Evolutionary conservation across 2,113 vertebrate species (phyloP).

Genomic region (Cheirogaleus medius): DNA sequence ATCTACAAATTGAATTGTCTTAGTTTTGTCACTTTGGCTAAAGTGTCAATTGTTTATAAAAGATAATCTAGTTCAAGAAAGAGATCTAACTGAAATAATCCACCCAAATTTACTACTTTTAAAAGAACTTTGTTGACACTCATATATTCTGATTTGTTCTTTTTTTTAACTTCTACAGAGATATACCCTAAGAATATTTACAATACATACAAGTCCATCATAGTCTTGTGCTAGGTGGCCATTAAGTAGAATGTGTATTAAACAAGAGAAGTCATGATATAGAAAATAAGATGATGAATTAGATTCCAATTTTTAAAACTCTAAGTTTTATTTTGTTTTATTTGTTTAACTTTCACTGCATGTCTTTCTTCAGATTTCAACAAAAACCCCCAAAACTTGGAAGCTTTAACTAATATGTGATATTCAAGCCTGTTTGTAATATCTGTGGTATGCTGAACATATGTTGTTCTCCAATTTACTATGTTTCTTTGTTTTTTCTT

Average conservation of each 20-base stretch:
- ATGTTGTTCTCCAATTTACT: slow-evolving; percentile 4
- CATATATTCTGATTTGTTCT: background rate
- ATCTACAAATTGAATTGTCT: background rate
- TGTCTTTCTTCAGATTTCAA: background rate
- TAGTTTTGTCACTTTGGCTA: slow-evolving; percentile 9
- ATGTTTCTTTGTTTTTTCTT: background rate
- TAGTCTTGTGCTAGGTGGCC: background rate
- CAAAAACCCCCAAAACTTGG: background rate
- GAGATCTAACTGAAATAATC: background rate
- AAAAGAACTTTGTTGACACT: slow-evolving; percentile 5
- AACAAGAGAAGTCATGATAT: background rate
- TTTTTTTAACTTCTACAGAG: slow-evolving; percentile 12
- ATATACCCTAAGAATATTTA: background rate
- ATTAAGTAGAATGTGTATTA: background rate
- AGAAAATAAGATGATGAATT: background rate
- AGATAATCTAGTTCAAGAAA: slow-evolving; percentile 9
- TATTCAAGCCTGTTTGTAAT: background rate
- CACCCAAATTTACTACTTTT: background rate
- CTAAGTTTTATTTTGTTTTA: background rate
- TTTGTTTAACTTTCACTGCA: background rate
- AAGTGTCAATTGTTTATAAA: background rate
- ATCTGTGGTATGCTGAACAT: background rate
- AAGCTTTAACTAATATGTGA: background rate
- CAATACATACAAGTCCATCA: background rate
- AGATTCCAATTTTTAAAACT: background rate